A percentile compares a stretch with the other conserved stretches of the same genome.
Conservation (phyloP, 2,113 vertebrate species). For the Ptilorrhoa leucosticta region DNA sequence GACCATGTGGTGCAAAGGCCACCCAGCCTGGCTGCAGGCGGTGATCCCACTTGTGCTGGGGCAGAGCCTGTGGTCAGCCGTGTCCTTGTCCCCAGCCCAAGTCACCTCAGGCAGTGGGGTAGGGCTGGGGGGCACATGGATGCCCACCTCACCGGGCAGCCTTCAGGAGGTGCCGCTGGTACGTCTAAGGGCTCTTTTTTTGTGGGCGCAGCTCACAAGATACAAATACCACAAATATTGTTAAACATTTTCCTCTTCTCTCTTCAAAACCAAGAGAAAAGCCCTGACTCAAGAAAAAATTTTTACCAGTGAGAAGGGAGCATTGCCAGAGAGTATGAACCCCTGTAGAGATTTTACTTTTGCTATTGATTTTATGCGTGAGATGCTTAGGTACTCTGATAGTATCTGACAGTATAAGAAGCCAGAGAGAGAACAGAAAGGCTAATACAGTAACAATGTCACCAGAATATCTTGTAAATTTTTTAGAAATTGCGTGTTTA, state of each 20-base stretch:
- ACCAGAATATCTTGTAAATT: neutral
- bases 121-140: rapidly evolving
- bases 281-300: neutral
- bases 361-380: constrained; percentile 53
- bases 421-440: constrained; percentile 33
- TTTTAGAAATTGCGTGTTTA: neutral
- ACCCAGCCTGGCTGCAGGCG: rapidly evolving
- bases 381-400: constrained; percentile 31
- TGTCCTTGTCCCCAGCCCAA: rapidly evolving
- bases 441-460: constrained; percentile 5
- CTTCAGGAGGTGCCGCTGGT: rapidly evolving
- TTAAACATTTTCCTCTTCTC: neutral
- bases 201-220: rapidly evolving
- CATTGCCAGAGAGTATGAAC: constrained; percentile 21
- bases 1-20: rapidly evolving
- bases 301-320: neutral
- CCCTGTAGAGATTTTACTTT: constrained; percentile 50
- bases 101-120: neutral
- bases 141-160: rapidly evolving
- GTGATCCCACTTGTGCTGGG: rapidly evolving
- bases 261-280: neutral
- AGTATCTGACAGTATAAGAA: constrained; percentile 17
- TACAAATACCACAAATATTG: neutral
- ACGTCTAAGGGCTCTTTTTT: neutral
- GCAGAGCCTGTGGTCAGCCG: rapidly evolving